Percentiles rank a stretch among this genome's conserved stretches.
Evolutionary conservation across 2,888 invertebrate species (phyloP).

Genomic region (Temnothorax rugatulus): DNA sequence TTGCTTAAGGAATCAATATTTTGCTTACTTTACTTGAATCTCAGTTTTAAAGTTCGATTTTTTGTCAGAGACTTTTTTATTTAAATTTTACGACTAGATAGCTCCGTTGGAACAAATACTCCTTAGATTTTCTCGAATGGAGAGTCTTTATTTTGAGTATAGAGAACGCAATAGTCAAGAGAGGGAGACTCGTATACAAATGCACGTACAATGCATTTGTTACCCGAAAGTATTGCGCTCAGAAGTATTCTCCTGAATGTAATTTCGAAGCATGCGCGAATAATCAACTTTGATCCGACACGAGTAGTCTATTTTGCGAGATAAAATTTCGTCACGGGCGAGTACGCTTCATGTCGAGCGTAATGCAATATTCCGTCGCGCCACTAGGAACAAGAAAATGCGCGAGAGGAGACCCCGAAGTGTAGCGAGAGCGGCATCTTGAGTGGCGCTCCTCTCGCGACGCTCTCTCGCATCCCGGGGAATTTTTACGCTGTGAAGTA

Average conservation of each 20-base stretch:
- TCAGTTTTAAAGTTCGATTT: neutral
- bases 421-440: conserved; percentile 26
- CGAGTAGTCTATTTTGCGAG: conserved; percentile 39
- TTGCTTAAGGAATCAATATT: neutral
- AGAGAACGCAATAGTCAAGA: neutral
- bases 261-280: conserved; percentile 42
- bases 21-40: neutral
- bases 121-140: neutral
- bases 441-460: neutral
- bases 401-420: neutral
- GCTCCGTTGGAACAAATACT: neutral
- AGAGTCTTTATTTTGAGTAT: neutral
- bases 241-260: conserved; percentile 23
- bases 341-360: conserved; percentile 19
- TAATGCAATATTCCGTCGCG: conserved; percentile 46
- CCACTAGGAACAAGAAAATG: conserved; percentile 32
- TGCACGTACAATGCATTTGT: conserved; percentile 4
- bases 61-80: neutral
- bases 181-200: neutral
- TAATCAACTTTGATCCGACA: conserved; percentile 49
- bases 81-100: neutral
- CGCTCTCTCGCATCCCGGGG: neutral
- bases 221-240: conserved; percentile 8
- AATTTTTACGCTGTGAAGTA: conserved; percentile 36
- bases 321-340: conserved; percentile 49